Percentiles rank a stretch among this genome's conserved stretches.
These are phyloP conservation scores for Pammene fasciana DNA, from an alignment of 2,888 invertebrate genomes.

Conservation along the genomic window DNA sequence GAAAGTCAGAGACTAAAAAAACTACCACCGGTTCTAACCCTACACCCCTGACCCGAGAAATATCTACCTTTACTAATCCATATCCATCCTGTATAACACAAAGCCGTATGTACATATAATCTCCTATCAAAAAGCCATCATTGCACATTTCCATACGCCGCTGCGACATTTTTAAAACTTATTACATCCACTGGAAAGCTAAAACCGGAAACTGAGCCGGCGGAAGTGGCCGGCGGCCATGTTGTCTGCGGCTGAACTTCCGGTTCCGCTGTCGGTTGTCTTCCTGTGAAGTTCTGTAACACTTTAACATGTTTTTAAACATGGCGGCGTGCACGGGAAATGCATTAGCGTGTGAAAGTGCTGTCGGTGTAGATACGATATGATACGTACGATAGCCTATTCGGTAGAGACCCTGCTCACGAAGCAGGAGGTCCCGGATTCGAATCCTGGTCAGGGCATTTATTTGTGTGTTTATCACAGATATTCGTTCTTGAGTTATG, in stretches of 20 bases:
- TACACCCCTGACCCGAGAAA: too few relatives aligned
- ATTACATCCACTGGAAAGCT: conserved; percentile 44
- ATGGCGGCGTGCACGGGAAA: conserved; percentile 21
- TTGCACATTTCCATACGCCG: conserved; percentile 21
- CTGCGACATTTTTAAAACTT: conserved; percentile 40
- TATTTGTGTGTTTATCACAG: too few relatives aligned
- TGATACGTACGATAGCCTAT: too few relatives aligned
- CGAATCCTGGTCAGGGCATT: too few relatives aligned
- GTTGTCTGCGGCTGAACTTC: conserved; percentile 67
- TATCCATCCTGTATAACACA: too few relatives aligned
- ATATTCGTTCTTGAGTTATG: too few relatives aligned
- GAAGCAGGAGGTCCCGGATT: too few relatives aligned
- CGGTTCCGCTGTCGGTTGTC: conserved; percentile 52
- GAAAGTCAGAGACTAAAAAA: too few relatives aligned
- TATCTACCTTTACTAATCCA: background rate
- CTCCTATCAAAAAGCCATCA: background rate
- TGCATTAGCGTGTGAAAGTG: conserved; percentile 25
- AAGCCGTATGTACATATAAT: conserved; percentile 1
- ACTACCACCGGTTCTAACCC: too few relatives aligned
- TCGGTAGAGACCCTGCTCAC: too few relatives aligned
- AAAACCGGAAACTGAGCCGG: conserved; percentile 51
- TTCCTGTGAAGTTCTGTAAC: conserved; percentile 40
- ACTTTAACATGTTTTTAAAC: conserved; percentile 42
- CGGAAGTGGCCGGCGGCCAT: conserved; percentile 72
- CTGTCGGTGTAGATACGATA: background rate